Conservation (phyloP, 2,113 vertebrate genomes). For the Hydrolagus affinis region DNA sequence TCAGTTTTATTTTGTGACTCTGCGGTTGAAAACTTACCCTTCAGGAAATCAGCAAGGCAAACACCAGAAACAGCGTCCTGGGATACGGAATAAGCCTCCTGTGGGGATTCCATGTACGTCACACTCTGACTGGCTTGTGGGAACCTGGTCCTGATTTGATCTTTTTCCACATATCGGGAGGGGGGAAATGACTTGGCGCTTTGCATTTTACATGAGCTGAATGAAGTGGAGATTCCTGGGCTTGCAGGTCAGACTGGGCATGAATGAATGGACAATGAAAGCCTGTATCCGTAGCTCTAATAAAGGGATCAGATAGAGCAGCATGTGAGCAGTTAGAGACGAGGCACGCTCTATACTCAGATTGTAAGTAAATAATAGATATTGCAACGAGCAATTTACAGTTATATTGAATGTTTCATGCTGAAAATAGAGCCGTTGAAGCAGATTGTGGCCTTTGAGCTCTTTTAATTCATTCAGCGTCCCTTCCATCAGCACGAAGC, state of each 20-base stretch:
- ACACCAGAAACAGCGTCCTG: no score
- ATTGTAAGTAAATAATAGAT: neutral
- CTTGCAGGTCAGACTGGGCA: neutral
- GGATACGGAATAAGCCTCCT: no score
- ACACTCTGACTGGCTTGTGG: no score
- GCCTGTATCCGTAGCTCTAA: neutral
- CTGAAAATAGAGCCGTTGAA: neutral
- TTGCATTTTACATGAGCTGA: neutral
- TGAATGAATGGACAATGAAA: neutral
- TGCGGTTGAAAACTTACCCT: no score
- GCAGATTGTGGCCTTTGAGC: neutral
- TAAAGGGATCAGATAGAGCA: neutral
- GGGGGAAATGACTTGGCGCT: neutral
- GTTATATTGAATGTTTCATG: slow-evolving; percentile 5
- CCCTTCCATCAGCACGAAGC: neutral
- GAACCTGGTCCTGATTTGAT: no score
- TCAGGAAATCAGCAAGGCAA: no score
- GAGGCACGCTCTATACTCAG: neutral
- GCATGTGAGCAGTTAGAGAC: neutral
- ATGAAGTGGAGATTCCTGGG: neutral
- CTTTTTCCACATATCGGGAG: neutral
- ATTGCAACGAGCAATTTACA: neutral
- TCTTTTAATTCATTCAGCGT: neutral
- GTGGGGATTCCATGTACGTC: no score
- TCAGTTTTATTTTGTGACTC: no score